Evolutionary conservation across 2,797 vertebrate genomes (phyloP), one percentile per base, ranked within the genome.

Genomic region (Typhlichthys subterraneus): DNA sequence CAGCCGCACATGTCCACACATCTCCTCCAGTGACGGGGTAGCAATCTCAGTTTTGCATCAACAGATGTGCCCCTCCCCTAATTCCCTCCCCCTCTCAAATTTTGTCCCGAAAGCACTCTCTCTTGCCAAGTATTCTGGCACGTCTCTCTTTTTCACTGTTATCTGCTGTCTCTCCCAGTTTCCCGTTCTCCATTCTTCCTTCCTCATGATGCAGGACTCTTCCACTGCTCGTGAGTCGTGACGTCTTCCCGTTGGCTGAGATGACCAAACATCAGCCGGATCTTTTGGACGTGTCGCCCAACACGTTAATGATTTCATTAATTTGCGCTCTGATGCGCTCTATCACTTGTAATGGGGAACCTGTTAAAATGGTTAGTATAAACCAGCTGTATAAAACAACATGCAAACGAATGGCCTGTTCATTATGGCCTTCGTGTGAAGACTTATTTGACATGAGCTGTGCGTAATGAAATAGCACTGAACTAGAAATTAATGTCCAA

Each of bases 251-350:
- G 60, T 79, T 67, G 78, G 75, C 69, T 23, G 0, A 23, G 77
- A 81, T 51, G 42, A 54, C 53, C 4, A 53, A 67, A 64, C 72
- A 76, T 73, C 12, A 79, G 81, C 69, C 45, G 73, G 86, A 82
- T 90, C 73, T 61, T 80, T 75, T 65, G 72, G 81, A 74, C 7
- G 38, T 59, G 80, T 46, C 68, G 64, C 72, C 46, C 66, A 72
- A 82, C 74, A 61, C 53, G 68, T 81, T 88, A 88, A 87, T 86
- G 85, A 87, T 84, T 86, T 86, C 71, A 87, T 90, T 87, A 77
- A 89, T 87, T 78, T 69, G 64, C 5, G 5, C 85, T 88, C 88
- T 77, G 84, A 84, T 75, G 42, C 23, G 31, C 82, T 85, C 71
- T 80, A 77, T 87, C 78, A 80, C 59, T 71, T 69, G 66, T 79